Percentiles rank a stretch among this genome's conserved stretches.
Evolutionary conservation across 2,113 vertebrate species (phyloP).

Genomic region (Thermophis baileyi): DNA sequence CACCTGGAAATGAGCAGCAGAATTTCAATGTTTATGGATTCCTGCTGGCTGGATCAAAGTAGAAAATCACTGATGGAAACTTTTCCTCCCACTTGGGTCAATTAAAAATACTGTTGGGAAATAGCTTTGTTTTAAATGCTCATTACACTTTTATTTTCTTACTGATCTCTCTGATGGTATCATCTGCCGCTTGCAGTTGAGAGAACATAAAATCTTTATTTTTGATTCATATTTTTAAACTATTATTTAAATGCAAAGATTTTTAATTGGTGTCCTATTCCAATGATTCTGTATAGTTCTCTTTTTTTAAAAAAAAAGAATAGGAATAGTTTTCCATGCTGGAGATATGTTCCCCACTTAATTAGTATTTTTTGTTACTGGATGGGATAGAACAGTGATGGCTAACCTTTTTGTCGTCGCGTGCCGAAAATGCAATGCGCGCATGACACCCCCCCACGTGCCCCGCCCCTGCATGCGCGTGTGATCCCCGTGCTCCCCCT

Average conservation of each 20-base stretch:
- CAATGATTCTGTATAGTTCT: neutral
- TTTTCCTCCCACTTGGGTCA: conserved; percentile 46
- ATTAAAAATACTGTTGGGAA: conserved; percentile 54
- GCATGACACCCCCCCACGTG: too few species aligned
- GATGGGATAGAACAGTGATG: neutral
- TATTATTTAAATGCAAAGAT: neutral
- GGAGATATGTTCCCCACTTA: neutral
- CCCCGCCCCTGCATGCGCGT: too few species aligned
- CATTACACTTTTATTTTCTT: conserved; percentile 54
- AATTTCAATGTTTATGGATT: conserved; percentile 50
- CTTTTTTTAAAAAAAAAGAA: neutral
- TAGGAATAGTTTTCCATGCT: neutral
- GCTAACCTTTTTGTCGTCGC: too few species aligned
- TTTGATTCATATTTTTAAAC: neutral
- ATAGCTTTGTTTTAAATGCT: conserved; percentile 55
- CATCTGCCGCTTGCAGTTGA: neutral
- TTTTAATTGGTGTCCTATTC: neutral
- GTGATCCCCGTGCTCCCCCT: too few species aligned
- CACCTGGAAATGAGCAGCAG: conserved; percentile 57
- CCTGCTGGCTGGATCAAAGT: conserved; percentile 59
- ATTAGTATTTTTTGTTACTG: neutral
- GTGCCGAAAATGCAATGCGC: too few species aligned
- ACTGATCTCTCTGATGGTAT: conserved; percentile 23
- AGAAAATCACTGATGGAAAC: conserved; percentile 40
- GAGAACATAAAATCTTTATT: neutral